These are phyloP conservation scores for Coenonympha glycerion DNA, from an alignment of 2,888 invertebrate genomes.

Conservation along the genomic window DNA sequence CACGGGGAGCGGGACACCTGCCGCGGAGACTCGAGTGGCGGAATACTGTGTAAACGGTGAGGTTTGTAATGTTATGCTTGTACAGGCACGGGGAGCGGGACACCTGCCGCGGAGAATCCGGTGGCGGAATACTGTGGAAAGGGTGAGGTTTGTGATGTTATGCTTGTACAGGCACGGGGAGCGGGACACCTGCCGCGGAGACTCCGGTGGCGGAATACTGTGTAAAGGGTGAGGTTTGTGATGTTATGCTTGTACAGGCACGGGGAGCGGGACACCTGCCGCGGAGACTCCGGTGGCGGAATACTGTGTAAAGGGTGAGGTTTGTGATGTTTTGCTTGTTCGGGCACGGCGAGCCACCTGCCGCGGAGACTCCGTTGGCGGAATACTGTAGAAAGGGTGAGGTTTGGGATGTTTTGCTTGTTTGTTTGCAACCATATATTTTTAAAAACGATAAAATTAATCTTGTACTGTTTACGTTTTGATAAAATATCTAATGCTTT, in stretches of 20 bases:
- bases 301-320: constrained; percentile 39
- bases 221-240: constrained; percentile 36
- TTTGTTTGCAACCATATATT: too few relatives aligned
- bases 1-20: constrained; percentile 39
- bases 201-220: constrained; percentile 40
- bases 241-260: constrained; percentile 43
- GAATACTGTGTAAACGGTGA: constrained; percentile 39
- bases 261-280: constrained; percentile 38
- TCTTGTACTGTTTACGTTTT: too few relatives aligned
- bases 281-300: constrained; percentile 42
- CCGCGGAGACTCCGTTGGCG: constrained; percentile 42
- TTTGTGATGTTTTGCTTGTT: constrained; percentile 39
- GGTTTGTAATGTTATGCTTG: constrained; percentile 38
- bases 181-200: constrained; percentile 40
- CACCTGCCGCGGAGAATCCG: constrained; percentile 43
- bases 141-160: constrained; percentile 37
- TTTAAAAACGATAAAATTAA: too few relatives aligned
- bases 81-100: constrained; percentile 37
- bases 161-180: constrained; percentile 39
- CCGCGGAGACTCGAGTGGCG: constrained; percentile 42
- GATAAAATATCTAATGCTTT: too few relatives aligned
- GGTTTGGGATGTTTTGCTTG: not conserved
- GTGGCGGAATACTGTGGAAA: constrained; percentile 40
- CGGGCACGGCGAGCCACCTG: constrained; percentile 38
- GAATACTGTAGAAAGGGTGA: constrained; percentile 39